These are phyloP conservation scores for Goniozus legneri DNA, from an alignment of 1,140 invertebrate species.

Conservation along the genomic window DNA sequence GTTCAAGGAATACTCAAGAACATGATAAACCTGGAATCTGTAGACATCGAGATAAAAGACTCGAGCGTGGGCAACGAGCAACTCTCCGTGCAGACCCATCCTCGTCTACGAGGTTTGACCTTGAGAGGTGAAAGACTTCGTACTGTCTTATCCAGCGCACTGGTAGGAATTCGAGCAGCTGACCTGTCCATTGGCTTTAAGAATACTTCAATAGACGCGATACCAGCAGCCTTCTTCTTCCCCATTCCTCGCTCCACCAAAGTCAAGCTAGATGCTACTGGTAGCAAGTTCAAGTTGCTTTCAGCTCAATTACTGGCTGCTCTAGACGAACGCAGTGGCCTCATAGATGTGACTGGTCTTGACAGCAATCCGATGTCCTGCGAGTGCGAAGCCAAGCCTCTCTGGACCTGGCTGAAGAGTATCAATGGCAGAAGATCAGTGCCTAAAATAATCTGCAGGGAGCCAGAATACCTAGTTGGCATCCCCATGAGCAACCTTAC, in stretches of 20 bases:
- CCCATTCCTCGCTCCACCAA: slow-evolving; percentile 84
- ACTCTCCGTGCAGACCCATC: slow-evolving; percentile 72
- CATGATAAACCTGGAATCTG: slow-evolving; percentile 64
- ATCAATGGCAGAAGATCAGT: slow-evolving; percentile 16
- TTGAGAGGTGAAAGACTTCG: slow-evolving; percentile 72
- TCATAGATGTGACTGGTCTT: slow-evolving; percentile 69
- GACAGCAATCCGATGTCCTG: slow-evolving; percentile 77
- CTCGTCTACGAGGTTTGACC: slow-evolving; percentile 70
- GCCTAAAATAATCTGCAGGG: slow-evolving; percentile 55
- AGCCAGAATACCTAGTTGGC: slow-evolving; percentile 66
- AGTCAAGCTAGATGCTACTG: slow-evolving; percentile 73
- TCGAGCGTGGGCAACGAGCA: slow-evolving; percentile 77
- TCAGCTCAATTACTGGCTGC: slow-evolving; percentile 73
- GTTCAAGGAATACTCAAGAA: slow-evolving; percentile 73
- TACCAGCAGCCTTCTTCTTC: slow-evolving; percentile 79
- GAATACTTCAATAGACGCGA: slow-evolving; percentile 73
- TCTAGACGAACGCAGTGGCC: slow-evolving; percentile 74
- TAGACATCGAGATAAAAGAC: slow-evolving; percentile 87
- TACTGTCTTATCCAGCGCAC: slow-evolving; percentile 75
- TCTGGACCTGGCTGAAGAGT: slow-evolving; percentile 72
- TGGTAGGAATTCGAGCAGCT: slow-evolving; percentile 74
- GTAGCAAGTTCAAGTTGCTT: slow-evolving; percentile 71
- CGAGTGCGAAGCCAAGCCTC: slow-evolving; percentile 76
- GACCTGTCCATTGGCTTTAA: slow-evolving; percentile 68
- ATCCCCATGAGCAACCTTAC: slow-evolving; percentile 69